Conservation (phyloP, 1,140 invertebrate species). For the Ceratoteleas bidentatus region DNA sequence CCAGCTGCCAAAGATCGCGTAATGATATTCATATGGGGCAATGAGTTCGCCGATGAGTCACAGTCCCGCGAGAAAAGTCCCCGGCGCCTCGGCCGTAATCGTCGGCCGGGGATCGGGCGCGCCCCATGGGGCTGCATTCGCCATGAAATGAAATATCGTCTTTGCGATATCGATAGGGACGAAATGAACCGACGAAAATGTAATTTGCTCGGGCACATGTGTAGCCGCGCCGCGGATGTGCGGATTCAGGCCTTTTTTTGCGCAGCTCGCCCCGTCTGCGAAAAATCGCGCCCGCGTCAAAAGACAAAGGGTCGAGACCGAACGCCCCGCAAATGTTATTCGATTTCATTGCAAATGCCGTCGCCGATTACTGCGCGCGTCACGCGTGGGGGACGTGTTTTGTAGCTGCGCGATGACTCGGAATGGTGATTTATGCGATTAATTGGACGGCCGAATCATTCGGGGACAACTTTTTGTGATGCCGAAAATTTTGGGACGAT, state of each 20-base stretch:
- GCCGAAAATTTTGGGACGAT: conserved; percentile 20
- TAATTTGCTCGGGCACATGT: conserved; percentile 42
- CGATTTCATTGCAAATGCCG: conserved; percentile 44
- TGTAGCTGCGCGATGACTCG: conserved; percentile 13
- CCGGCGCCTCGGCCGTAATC: conserved; percentile 61
- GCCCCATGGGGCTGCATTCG: conserved; percentile 51
- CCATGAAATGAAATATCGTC: conserved; percentile 75
- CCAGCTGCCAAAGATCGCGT: conserved; percentile 66
- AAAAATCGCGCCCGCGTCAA: conserved; percentile 30
- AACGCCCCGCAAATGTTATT: conserved; percentile 38
- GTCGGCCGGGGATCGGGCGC: conserved; percentile 61
- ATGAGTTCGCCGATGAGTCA: conserved; percentile 66
- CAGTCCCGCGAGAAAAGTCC: conserved; percentile 66
- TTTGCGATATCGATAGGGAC: conserved; percentile 74
- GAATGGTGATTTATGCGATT: conserved; percentile 44
- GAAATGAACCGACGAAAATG: conserved; percentile 72
- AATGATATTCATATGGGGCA: conserved; percentile 73
- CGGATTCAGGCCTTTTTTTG: conserved; percentile 59
- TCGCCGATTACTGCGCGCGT: background rate
- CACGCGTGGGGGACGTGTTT: conserved; percentile 13
- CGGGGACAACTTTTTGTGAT: conserved; percentile 20
- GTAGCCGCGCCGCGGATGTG: conserved; percentile 40
- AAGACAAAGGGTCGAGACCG: conserved; percentile 33
- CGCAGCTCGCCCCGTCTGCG: conserved; percentile 5
- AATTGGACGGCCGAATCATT: conserved; percentile 13